These are phyloP conservation scores for Zaprionus africanus DNA, from an alignment of 1,140 invertebrate genomes.

Conservation along the genomic window DNA sequence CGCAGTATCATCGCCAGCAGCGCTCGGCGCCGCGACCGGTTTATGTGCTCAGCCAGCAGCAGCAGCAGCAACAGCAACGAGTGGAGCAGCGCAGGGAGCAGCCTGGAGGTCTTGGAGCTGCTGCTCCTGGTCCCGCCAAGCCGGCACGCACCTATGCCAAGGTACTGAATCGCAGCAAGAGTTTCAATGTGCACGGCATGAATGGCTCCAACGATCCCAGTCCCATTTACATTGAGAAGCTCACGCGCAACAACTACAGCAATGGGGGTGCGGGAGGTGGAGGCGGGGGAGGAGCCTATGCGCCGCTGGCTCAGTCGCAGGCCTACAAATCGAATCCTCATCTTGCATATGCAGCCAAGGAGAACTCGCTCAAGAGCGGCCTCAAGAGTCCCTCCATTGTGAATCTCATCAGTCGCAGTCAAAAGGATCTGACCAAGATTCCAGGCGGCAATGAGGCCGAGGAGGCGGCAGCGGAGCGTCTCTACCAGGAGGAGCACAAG, in stretches of 20 bases:
- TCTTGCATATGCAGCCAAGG: conserved; percentile 87
- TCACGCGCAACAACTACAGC: conserved; percentile 76
- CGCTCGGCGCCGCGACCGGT: conserved; percentile 19
- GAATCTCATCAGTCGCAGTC: conserved; percentile 92
- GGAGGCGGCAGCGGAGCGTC: conserved; percentile 16
- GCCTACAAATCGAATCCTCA: conserved; percentile 91
- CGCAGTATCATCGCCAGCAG: conserved; percentile 28
- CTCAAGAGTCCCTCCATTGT: conserved; percentile 93
- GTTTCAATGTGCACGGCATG: conserved; percentile 91
- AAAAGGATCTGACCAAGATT: conserved; percentile 88
- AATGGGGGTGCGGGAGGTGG: conserved; percentile 12
- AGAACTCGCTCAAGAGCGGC: conserved; percentile 85
- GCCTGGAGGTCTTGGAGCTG: background rate
- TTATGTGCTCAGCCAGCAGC: conserved; percentile 20
- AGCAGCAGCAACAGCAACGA: conserved; percentile 85
- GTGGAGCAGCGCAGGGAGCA: conserved; percentile 23
- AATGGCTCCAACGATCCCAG: conserved; percentile 84
- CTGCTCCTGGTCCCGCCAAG: conserved; percentile 87
- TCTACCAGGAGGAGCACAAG: conserved; percentile 76
- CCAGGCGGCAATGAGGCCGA: conserved; percentile 44
- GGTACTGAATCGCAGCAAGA: conserved; percentile 91
- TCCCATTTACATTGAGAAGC: conserved; percentile 84
- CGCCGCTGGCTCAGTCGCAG: conserved; percentile 30
- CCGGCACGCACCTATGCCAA: conserved; percentile 90
- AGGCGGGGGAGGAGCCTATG: conserved; percentile 3